Evolutionary conservation across 2,113 vertebrate species (phyloP), one percentile per base, ranked within the genome.

Genomic region (Pedionomus torquatus): DNA sequence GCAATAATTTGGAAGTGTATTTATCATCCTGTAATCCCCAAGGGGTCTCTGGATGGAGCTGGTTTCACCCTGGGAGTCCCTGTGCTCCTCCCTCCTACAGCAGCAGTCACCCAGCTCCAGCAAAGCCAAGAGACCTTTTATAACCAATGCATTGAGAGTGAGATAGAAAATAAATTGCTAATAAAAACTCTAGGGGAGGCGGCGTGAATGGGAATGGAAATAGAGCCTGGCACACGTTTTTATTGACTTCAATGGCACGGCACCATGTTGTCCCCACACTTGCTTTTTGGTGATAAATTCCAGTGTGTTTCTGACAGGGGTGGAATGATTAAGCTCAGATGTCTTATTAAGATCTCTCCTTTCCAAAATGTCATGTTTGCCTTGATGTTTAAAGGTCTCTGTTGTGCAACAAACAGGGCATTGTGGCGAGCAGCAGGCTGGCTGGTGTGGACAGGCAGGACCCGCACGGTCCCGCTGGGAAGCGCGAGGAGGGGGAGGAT

Each of bases 381-480:
- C 75, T 93, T 78, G 87, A 88, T 82, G 87, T 85, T 82, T 85
- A 74, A 96, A 94, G 93, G 87, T 94, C 69, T 70, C 87, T 23
- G 49, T 21, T 54, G 79, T 81, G 75, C 75, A 49, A 37, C 75
- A 60, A 60, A 43, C 64, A 10, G 5, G 13, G 72, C 51, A 39
- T 57, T 82, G 87, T 78, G 60, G 49, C 0, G n/a, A 64, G 74
- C 83, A 77, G 87, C 75, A 84, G 90, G 94, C 78, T 79, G 4
- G 18, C 64, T 44, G 80, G 66, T 35, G 25, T 3, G 7, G 54
- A 69, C 39, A 23, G 82, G 71, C 72, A 30, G 86, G 57, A 41
- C 46, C 52, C 0, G 5, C 0, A 20, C 1, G n/a, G 66, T 41
- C 66, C 90, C 2, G 74, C 83, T 61, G 70, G 44, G 81, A 84